These are phyloP conservation scores for Knipowitschia caucasica DNA, from an alignment of 2,797 vertebrate species.

Conservation along the genomic window DNA sequence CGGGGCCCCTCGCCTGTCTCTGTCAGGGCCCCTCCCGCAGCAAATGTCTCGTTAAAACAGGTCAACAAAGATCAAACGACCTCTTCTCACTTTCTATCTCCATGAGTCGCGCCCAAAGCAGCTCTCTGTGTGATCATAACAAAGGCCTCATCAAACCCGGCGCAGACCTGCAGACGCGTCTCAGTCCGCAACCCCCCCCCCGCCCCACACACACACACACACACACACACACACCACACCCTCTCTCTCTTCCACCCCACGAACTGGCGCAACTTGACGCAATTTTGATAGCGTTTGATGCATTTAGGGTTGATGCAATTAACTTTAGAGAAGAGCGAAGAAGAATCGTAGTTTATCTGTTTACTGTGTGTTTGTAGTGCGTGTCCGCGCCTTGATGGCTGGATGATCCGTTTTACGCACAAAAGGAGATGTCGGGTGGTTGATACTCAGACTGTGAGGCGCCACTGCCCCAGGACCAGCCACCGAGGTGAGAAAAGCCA, in stretches of 20 bases:
- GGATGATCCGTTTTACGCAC: slow-evolving; percentile 35
- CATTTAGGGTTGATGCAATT: not conserved
- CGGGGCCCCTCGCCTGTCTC: no score
- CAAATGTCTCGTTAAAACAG: slow-evolving; percentile 46
- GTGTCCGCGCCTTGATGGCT: slow-evolving; percentile 3
- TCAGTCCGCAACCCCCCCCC: slow-evolving; percentile 4
- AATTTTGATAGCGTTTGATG: not conserved
- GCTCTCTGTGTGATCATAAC: slow-evolving; percentile 14
- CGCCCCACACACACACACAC: not conserved
- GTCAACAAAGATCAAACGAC: slow-evolving; percentile 62
- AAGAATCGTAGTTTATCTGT: not conserved
- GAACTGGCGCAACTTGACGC: no score
- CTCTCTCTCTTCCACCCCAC: no score
- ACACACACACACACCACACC: no score
- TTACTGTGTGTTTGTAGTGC: not conserved
- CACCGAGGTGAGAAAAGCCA: slow-evolving; percentile 54
- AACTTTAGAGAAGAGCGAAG: not conserved
- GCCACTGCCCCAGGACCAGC: slow-evolving; percentile 62
- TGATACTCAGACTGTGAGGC: slow-evolving; percentile 81
- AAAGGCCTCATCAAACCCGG: slow-evolving; percentile 27
- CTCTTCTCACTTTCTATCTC: slow-evolving; percentile 59
- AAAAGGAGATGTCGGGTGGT: slow-evolving; percentile 40
- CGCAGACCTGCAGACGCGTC: slow-evolving; percentile 39
- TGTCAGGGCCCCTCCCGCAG: no score
- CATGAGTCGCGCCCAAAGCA: slow-evolving; percentile 35